Evolutionary conservation across 2,888 invertebrate species (phyloP).

Genomic region (Zeuzera pyrina): DNA sequence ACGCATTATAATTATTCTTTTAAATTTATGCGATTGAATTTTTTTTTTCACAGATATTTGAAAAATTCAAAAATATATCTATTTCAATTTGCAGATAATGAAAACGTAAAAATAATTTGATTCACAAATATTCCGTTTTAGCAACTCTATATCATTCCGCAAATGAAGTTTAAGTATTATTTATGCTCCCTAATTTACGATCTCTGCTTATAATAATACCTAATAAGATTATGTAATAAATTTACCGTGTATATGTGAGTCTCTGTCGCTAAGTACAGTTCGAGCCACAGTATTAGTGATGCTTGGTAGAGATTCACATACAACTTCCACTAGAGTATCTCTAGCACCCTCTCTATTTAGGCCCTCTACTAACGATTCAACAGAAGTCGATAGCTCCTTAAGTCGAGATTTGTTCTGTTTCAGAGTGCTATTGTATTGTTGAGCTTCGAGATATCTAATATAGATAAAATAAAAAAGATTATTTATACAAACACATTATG

Average conservation of each 20-base stretch:
- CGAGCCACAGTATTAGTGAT: slow-evolving; percentile 57
- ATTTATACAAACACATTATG: not conserved
- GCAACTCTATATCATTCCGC: too few species aligned
- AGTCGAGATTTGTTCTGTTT: slow-evolving; percentile 36
- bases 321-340: slow-evolving; percentile 67
- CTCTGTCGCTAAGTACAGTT: slow-evolving; percentile 25
- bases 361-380: slow-evolving; percentile 34
- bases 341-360: slow-evolving; percentile 45
- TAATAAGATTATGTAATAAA: too few species aligned
- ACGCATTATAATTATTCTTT: too few species aligned
- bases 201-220: slow-evolving; percentile 14
- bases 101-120: too few species aligned
- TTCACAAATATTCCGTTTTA: too few species aligned
- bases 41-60: too few species aligned
- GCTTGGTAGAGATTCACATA: slow-evolving; percentile 58
- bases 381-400: slow-evolving; percentile 40
- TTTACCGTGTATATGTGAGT: slow-evolving; percentile 34
- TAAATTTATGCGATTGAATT: too few species aligned
- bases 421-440: slow-evolving; percentile 56
- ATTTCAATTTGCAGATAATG: too few species aligned
- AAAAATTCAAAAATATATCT: too few species aligned
- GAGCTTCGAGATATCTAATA: slow-evolving; percentile 69
- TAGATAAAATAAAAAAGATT: not conserved
- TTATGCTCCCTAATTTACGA: too few species aligned
- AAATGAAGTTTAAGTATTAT: too few species aligned